Evolutionary conservation across 2,797 vertebrate genomes (phyloP), one percentile per base, ranked within the genome.

Genomic region (Anisognathus igniventris): DNA sequence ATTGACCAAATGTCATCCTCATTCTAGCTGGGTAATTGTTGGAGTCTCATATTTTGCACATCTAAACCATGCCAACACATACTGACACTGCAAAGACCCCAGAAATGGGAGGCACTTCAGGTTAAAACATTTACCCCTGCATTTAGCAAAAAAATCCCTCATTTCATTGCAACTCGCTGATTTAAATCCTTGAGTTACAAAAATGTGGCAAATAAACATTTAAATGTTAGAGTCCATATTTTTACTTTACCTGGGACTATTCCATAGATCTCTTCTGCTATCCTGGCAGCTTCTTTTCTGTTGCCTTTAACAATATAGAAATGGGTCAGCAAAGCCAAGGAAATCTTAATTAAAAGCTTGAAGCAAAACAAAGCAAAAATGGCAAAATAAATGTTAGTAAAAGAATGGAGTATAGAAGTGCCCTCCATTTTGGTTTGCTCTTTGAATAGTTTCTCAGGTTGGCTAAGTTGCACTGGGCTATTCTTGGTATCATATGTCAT

Each of bases 201-300:
- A 91, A 91, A 56, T 44, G 88, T 40, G 61, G 31, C 51, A 84
- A 92, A 90, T 73, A 88, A 6, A 65, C 35, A 70, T 42, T 70
- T 91, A 44, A 78, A 73, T 70, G 15, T 47, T 93, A 94, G 58
- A 61, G 51, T 56, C 48, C 18, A 75, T 88, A 83, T 81, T 78
- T 94, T 89, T 90, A 88, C 86, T 95, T 98, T 98, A 98, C 98
- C 98, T 98, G 98, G 96, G 68, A 97, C 95, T 97, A 98, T 96
- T 96, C 98, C 98, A 97, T 97, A 98, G 97, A 98, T 98, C 76
- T 98, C 98, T 96, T 98, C 98, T 83, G 98, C 98, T 97, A 98
- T 98, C 76, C 98, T 98, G 95, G 98, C 98, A 88, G 98, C 98
- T 91, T 98, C 98, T 96, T 98, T 98, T 94, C 97, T 97, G 93